Evolutionary conservation across 2,797 vertebrate genomes (phyloP), one percentile per base, ranked within the genome.

Genomic region (Rousettus madagascariensis): DNA sequence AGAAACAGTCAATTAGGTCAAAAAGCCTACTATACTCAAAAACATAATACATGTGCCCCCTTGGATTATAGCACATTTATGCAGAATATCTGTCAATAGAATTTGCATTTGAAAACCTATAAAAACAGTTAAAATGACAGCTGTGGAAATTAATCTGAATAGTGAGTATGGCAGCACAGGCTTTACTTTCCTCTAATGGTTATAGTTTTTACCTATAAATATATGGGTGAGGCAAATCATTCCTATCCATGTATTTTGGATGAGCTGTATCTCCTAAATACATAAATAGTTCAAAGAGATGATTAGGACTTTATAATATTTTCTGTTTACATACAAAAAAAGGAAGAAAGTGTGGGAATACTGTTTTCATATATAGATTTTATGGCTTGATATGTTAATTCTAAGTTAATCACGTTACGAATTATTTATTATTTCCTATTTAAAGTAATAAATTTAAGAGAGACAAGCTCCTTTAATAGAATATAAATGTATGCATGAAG

Each of bases 11-110:
- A 95, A 95, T 57, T 63, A 79, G 68, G 20, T 0, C 12, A 89
- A 90, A 87, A 83, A 63, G 41, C 22, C 61, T 72, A 75, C n/a
- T 95, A 87, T 69, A 96, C 41, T 49, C 26, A 28, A 30, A 97
- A 90, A 51, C 3, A 33, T 59, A 68, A 86, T 26, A 74, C 2
- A 57, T 28, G 15, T 53, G 30, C 1, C 26, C 33, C 51, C 53
- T 43, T 83, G 66, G 46, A 82, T 82, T 46, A 71, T 0, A 94
- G 66, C 20, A 63, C 63, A 46, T 65, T 82, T 74, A 59, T 28
- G 17, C 7, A 1, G 11, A 91, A 15, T 33, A 89, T 8, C 41
- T 91, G 93, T 65, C 90, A 74, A 93, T 19, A 28, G 43, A 90
- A 97, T 57, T 38, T 86, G 28, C 22, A 74, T 65, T 53, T 77